Evolutionary conservation across 2,888 invertebrate species (phyloP), one percentile per base, ranked within the genome.

Genomic region (Diachrysia chrysitis): DNA sequence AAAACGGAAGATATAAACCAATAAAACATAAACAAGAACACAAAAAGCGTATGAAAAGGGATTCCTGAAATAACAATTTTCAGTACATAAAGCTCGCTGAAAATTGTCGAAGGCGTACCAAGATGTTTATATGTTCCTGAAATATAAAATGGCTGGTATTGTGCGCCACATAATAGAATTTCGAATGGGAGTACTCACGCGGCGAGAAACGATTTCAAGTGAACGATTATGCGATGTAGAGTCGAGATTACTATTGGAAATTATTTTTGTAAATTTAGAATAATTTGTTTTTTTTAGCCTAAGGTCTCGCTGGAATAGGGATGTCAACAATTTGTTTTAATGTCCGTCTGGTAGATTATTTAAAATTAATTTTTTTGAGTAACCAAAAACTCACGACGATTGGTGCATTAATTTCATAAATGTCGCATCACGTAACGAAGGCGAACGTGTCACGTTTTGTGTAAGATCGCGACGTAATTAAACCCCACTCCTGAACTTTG

Each of bases 101-200:
- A 70, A 70, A 71, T 65, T 51, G 67, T 59, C 54, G 48, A 63
- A 62, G 29, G 48, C 60, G 48, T 42, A 48, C 25, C 60, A 60
- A 62, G 23, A 70, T 74, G 74, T 72, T 82, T 73, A 63, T 73
- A 72, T 74, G 63, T 69, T 68, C 17, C 55, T 58, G 73, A 61
- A 58, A 71, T 74, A 79, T 80, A 79, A 79, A 82, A 77, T 70
- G 66, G 61, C 21, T 51, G 53, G 77, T 14, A 79, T 80, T 82
- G 80, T 80, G 69, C 62, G 25, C 29, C 32, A 42, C 48, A 72
- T 82, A 82, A 80, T 79, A 61, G 82, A 79, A 82, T 74, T 77
- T 64, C 57, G 61, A 71, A 67, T 61, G 63, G 66, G 46, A 64
- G 64, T 67, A 32, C 54, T 66, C 29, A 62, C 66, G 66, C 29